These are phyloP conservation scores for Caenorhabditis sp. DNA, from an alignment of 2,888 invertebrate genomes.

Conservation along the genomic window DNA sequence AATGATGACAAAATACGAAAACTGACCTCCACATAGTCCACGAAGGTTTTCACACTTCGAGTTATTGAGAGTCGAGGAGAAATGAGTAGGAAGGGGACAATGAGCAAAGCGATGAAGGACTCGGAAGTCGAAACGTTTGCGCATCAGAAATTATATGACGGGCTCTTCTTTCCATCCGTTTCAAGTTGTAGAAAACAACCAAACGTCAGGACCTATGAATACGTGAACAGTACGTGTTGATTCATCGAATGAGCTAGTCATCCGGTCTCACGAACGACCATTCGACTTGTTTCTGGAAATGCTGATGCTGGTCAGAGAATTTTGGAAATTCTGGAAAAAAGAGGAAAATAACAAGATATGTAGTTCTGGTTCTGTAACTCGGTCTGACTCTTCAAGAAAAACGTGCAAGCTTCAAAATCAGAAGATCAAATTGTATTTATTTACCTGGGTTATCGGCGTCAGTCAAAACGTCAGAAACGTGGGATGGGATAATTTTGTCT, in stretches of 20 bases:
- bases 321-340: too few relatives aligned
- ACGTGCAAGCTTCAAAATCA: too few relatives aligned
- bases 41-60: too few relatives aligned
- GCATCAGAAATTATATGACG: constrained; percentile 55
- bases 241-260: constrained; percentile 35
- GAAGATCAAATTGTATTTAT: too few relatives aligned
- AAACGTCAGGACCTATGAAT: constrained; percentile 44
- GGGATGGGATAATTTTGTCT: too few relatives aligned
- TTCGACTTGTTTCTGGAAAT: neutral
- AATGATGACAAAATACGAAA: neutral
- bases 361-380: too few relatives aligned
- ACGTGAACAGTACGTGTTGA: constrained; percentile 49
- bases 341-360: too few relatives aligned
- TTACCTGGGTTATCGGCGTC: too few relatives aligned
- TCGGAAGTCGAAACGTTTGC: constrained; percentile 44
- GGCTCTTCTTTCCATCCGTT: constrained; percentile 20
- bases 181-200: constrained; percentile 35
- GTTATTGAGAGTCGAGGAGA: constrained; percentile 1
- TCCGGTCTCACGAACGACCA: neutral
- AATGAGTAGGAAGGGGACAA: neutral
- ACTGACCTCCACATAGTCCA: too few relatives aligned
- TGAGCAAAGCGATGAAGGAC: constrained; percentile 1
- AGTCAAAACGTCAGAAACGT: too few relatives aligned
- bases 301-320: too few relatives aligned
- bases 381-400: too few relatives aligned